Conservation (phyloP, 2,113 vertebrate species). For the Spermophilus dauricus region DNA sequence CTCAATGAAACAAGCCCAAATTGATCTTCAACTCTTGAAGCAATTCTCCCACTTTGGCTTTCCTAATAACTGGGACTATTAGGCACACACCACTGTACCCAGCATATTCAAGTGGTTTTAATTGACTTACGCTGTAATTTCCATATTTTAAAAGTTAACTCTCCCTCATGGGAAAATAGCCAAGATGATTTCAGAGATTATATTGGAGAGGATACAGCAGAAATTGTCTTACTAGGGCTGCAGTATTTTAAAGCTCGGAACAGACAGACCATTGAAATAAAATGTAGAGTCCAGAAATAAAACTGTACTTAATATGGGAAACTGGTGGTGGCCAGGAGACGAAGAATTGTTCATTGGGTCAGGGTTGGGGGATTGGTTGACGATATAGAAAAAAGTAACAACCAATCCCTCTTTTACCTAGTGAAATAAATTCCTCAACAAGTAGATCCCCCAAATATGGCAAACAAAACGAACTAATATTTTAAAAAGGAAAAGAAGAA, state of each 20-base stretch:
- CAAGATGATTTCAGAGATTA: not conserved
- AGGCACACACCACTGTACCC: not conserved
- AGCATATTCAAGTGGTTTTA: not conserved
- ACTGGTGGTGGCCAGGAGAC: not conserved
- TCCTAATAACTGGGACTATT: not conserved
- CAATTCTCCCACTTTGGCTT: not conserved
- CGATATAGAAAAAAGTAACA: not conserved
- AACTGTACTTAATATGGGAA: not conserved
- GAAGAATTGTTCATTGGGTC: not conserved
- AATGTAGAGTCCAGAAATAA: not conserved
- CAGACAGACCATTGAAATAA: not conserved
- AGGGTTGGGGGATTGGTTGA: not conserved
- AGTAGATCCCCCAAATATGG: not conserved
- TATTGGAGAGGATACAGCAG: not conserved
- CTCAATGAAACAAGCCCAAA: not conserved
- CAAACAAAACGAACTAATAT: not conserved
- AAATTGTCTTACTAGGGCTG: not conserved
- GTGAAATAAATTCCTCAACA: not conserved
- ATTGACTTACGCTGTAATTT: not conserved
- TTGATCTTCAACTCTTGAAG: not conserved
- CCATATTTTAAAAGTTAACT: not conserved
- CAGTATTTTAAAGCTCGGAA: slow-evolving; percentile 8
- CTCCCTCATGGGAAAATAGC: not conserved
- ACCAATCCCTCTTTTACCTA: not conserved
- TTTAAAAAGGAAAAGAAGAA: slow-evolving; percentile 38